A percentile compares a stretch with the other conserved stretches of the same genome.
phyloP scores from a whole-genome alignment of 2,797 vertebrate genomes.

The Poeciliopsis turneri region DNA sequence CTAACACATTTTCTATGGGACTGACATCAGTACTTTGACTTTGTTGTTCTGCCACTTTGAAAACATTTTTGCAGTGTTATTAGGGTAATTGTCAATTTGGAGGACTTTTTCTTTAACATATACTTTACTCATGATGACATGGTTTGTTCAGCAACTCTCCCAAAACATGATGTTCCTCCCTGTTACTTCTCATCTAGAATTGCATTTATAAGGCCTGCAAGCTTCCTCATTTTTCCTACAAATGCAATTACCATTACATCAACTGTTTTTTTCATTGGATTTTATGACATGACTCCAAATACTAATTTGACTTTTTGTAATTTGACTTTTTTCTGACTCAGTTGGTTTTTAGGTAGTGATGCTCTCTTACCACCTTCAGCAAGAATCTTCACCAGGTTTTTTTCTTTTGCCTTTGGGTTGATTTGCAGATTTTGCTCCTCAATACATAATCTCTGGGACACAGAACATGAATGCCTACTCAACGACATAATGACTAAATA shows the following conservation, averaged over 20 bases:
- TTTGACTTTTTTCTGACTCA: background rate
- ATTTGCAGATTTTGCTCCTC: background rate
- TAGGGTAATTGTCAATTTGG: background rate
- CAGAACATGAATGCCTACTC: background rate
- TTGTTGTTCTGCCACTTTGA: background rate
- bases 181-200: background rate
- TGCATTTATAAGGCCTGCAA: background rate
- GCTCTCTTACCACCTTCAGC: background rate
- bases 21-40: background rate
- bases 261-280: background rate
- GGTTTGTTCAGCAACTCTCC: too few relatives aligned
- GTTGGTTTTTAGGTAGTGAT: background rate
- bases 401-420: background rate
- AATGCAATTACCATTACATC: background rate
- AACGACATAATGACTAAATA: background rate
- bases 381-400: background rate
- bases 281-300: background rate
- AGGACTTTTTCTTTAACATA: too few relatives aligned
- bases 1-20: background rate
- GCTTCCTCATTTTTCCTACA: background rate
- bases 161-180: background rate
- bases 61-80: background rate
- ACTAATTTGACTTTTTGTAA: background rate
- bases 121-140: too few relatives aligned
- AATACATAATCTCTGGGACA: background rate